Base-by-base conservation (phyloP, 2,797 vertebrate genomes). In the Hydrocynus forskahlii region DNA sequence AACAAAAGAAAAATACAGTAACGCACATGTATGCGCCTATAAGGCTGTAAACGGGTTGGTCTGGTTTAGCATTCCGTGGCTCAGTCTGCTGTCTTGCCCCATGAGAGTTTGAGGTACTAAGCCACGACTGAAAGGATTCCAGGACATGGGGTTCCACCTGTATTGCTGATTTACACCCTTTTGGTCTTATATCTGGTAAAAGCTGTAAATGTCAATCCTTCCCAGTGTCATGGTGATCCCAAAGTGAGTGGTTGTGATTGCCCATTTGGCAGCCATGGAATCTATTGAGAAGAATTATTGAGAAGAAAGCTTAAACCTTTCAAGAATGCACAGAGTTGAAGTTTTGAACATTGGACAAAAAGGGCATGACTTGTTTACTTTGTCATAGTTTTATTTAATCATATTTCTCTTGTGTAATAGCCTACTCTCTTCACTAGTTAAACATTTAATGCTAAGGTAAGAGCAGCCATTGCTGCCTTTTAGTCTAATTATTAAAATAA, bases 131-230 rank as follows among this genome's bases (percentile, higher is more conserved):
- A 70, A 43, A 76, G 43, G 35, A 54, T 54, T 25, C 16, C 60
- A 29, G 54, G 62, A 43, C 25, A 55, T 8, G 0, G 66, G 50
- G 43, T 66, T 63, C 48, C 29, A 54, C 25, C 29, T 67, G 21
- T 45, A 16, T 38, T 74, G 16, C 69, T 45, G 19, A 64, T 64
- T 75, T 19, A 43, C 40, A 29, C 76, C 17, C 21, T 13, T 71
- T 50, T 66, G 67, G n/a, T 25, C 9, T 69, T 23, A 43, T 78
- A 21, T 67, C 76, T 71, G 54, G 12, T 59, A 38, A 13, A 57
- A 76, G 67, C 62, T 69, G 69, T 81, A 81, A 77, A 81, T 81
- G 79, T 76, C 82, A 79, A 1, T 73, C 54, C 17, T n/a, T 72
- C 45, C 40, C 43, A 60, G 52, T 77, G 77, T 74, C 14, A 75